Conservation (phyloP, 2,797 vertebrate genomes). For the Caiman crocodilus region DNA sequence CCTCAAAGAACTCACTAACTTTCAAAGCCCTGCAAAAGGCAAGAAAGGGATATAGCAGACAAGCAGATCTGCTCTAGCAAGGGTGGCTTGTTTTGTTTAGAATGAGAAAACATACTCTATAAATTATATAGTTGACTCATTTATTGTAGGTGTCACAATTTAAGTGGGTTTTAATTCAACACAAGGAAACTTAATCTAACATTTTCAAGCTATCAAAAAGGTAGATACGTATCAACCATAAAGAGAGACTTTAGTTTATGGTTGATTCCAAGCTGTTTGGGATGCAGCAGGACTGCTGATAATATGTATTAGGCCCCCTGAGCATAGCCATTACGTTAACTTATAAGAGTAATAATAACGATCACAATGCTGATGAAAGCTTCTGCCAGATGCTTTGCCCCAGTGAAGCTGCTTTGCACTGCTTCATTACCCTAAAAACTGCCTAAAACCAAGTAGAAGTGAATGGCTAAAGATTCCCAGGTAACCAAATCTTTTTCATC, state of each 20-base stretch:
- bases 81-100: background rate
- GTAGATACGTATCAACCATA: constrained; percentile 51
- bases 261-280: background rate
- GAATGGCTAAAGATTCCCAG: background rate
- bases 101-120: background rate
- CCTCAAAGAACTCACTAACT: background rate
- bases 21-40: background rate
- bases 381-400: background rate
- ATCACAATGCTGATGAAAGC: background rate
- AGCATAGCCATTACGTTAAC: background rate
- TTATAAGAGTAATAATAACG: background rate
- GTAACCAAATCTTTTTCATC: background rate
- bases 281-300: background rate
- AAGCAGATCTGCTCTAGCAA: background rate
- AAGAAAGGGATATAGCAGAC: background rate
- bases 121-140: background rate
- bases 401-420: background rate
- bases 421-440: background rate
- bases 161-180: background rate
- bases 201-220: constrained; percentile 48
- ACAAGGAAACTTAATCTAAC: constrained; percentile 6
- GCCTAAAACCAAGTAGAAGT: background rate
- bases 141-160: background rate
- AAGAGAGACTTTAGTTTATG: constrained; percentile 42
- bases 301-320: constrained; percentile 22